phyloP scores from a whole-genome alignment of 2,797 vertebrate species.

The Bradypodion ventrale region DNA sequence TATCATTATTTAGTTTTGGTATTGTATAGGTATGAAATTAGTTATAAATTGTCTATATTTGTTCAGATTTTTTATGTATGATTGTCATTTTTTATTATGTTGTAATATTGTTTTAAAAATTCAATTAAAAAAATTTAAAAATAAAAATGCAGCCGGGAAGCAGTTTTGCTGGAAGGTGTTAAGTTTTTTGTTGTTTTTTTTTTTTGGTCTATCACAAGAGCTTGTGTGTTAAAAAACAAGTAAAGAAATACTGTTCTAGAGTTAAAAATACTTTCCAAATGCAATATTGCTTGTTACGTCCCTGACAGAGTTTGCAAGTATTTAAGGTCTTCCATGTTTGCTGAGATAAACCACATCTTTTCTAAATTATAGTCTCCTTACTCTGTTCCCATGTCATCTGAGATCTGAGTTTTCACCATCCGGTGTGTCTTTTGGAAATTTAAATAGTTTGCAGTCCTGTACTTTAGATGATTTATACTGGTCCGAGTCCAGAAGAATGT shows the following conservation, averaged over 20 bases:
- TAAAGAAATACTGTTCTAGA: background rate
- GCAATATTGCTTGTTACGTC: background rate
- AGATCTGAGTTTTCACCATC: conserved; percentile 32
- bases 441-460: conserved; percentile 49
- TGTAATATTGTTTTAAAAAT: too few species aligned
- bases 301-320: background rate
- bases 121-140: too few species aligned
- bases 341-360: conserved; percentile 1
- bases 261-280: conserved; percentile 15
- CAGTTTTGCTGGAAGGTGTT: too few species aligned
- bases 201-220: too few species aligned
- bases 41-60: too few species aligned
- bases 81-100: too few species aligned
- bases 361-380: conserved; percentile 37
- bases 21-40: too few species aligned
- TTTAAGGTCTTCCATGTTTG: background rate
- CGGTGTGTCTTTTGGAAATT: conserved; percentile 37
- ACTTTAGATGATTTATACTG: conserved; percentile 57
- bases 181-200: too few species aligned
- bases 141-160: background rate
- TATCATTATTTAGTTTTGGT: too few species aligned
- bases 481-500: conserved; percentile 44
- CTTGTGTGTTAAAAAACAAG: too few species aligned
- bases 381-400: conserved; percentile 26
- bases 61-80: too few species aligned